Evolutionary conservation across 35 echinoderm and acorn worm species (phyloP).

Genomic region (Apostichopus parvimensis): DNA sequence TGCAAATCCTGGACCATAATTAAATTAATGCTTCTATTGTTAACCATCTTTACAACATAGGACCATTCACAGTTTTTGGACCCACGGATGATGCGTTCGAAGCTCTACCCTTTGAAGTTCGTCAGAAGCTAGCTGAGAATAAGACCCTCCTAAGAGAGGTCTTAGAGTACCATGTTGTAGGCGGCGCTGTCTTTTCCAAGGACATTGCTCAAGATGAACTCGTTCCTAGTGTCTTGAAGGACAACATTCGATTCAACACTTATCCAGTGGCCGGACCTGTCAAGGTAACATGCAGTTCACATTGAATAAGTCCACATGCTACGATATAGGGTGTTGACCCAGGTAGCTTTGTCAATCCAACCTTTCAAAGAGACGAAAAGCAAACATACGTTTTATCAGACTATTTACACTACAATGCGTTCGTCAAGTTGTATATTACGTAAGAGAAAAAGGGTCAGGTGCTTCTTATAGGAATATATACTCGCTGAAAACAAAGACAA

Average conservation of each 20-base stretch:
- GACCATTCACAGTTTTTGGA: constrained; percentile 21
- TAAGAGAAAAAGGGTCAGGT: too few species aligned
- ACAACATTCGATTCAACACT: constrained; percentile 30
- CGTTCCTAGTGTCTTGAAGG: constrained; percentile 11
- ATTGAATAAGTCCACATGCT: too few species aligned
- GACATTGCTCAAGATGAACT: not conserved
- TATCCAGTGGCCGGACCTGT: not conserved
- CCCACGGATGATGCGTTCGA: constrained; percentile 30
- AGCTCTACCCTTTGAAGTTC: constrained; percentile 1
- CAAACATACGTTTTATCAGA: too few species aligned
- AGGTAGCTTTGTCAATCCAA: too few species aligned
- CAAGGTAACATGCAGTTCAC: not conserved
- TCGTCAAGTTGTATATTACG: too few species aligned
- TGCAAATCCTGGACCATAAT: not conserved
- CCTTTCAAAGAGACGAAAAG: too few species aligned
- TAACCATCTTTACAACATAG: not conserved
- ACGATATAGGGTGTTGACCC: too few species aligned
- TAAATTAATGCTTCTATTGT: too few species aligned
- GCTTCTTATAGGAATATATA: too few species aligned
- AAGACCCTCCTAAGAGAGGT: constrained; percentile 11
- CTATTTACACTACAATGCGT: too few species aligned
- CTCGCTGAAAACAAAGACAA: too few species aligned
- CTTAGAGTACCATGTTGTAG: not conserved
- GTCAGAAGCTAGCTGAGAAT: constrained; percentile 3
- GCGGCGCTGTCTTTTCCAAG: not conserved